These are phyloP conservation scores for Sakesphorus luctuosus DNA, from an alignment of 2,113 vertebrate genomes.

Conservation along the genomic window DNA sequence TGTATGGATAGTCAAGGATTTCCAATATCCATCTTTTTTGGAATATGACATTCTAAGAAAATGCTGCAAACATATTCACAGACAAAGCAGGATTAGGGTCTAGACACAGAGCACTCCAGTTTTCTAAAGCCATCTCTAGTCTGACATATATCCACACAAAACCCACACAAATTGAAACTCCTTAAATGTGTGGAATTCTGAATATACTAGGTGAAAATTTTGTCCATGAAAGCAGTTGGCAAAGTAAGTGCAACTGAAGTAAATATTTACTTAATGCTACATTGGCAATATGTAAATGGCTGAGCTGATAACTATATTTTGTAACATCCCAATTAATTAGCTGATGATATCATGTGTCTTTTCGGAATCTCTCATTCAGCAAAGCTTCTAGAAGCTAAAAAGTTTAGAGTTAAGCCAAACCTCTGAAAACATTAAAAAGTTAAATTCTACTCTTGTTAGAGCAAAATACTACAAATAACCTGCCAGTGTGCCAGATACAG, in stretches of 20 bases:
- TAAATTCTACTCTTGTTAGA: not conserved
- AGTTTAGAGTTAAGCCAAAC: not conserved
- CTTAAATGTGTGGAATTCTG: not conserved
- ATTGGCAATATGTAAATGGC: not conserved
- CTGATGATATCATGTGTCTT: not conserved
- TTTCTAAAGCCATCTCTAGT: not conserved
- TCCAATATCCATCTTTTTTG: not conserved
- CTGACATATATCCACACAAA: not conserved
- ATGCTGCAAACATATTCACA: not conserved
- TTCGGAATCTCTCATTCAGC: not conserved
- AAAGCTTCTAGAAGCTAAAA: not conserved
- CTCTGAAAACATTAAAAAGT: not conserved
- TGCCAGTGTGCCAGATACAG: accelerated
- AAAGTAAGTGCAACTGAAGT: not conserved
- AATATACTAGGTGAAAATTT: not conserved
- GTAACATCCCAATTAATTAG: not conserved
- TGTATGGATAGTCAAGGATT: not conserved
- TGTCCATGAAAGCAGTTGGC: not conserved
- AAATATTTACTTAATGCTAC: not conserved
- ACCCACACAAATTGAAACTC: not conserved
- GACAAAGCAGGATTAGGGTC: not conserved
- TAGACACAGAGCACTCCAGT: not conserved
- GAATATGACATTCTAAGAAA: not conserved
- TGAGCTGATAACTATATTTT: not conserved
- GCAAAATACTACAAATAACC: not conserved